Evolutionary conservation across 2,797 vertebrate species (phyloP), one percentile per base, ranked within the genome.

Genomic region (Microctenopoma stevenorrisi): DNA sequence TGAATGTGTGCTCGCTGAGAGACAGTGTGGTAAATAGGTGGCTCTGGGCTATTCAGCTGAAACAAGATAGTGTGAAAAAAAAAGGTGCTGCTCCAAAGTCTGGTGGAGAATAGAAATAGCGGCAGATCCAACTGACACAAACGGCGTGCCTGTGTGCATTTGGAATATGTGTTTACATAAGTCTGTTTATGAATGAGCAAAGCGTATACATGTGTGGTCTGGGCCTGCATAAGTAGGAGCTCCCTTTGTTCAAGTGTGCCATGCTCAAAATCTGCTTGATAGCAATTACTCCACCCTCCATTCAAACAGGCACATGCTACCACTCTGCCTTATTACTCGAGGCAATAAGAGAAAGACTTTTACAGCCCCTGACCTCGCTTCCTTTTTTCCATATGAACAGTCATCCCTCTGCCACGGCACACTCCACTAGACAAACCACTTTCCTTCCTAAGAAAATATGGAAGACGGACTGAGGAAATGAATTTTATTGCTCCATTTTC

Each of bases 241-340:
- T 38, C 40, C 63, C 44, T 69, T 40, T 66, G 77, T 78, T 72
- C 37, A 64, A 63, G 64, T 60, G 68, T 67, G 78, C 64, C 47
- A 33, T 48, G 68, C 83, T 85, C 65, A 86, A 86, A 87, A 74
- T 74, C 77, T 67, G 75, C 84, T 88, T 89, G 85, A 88, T 81
- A 73, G 86, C 86, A 90, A 92, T 92, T 88, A 88, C 83, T 66
- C 90, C 91, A 71, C 89, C 91, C 85, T 88, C 86, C 83, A 90
- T 92, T 90, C 84, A 87, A 33, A 53, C 47, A 11, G 83, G 65
- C 92, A 90, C 91, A 90, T 87, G 88, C 83, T 83, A 58, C 74
- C 75, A 58, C 83, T 82, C 79, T 73, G 68, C 58, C 61, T 88
- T 82, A 84, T 88, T 82, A 82, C 89, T 72, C 10, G 47, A 67